phyloP scores from a whole-genome alignment of 2,888 invertebrate genomes.

The Stenodera caucasica region DNA sequence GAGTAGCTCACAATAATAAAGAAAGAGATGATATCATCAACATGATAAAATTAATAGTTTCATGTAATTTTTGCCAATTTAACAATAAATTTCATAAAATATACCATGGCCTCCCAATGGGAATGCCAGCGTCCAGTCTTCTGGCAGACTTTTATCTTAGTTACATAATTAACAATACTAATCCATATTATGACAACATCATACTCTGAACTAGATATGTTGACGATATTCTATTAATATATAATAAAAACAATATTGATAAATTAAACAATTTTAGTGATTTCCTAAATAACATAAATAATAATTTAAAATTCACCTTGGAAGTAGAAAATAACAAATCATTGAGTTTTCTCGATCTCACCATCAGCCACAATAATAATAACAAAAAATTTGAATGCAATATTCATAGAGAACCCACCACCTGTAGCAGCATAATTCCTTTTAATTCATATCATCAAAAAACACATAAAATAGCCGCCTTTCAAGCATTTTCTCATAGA shows the following conservation, averaged over 20 bases:
- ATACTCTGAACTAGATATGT: background rate
- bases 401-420: background rate
- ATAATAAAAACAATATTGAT: background rate
- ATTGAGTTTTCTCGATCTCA: background rate
- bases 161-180: background rate
- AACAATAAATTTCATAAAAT: background rate
- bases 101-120: background rate
- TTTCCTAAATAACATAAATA: background rate
- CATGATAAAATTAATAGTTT: background rate
- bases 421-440: background rate
- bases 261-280: background rate
- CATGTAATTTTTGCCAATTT: background rate
- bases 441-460: background rate
- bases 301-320: background rate
- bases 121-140: background rate
- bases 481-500: background rate
- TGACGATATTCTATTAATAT: background rate
- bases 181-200: background rate
- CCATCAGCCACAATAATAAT: background rate
- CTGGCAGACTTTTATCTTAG: background rate
- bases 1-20: no score
- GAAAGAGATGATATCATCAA: background rate
- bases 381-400: background rate
- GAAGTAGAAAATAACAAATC: background rate
- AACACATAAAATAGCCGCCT: background rate